Evolutionary conservation across 2,113 vertebrate genomes (phyloP), one percentile per base, ranked within the genome.

Genomic region (Paradoxurus hermaphroditus): DNA sequence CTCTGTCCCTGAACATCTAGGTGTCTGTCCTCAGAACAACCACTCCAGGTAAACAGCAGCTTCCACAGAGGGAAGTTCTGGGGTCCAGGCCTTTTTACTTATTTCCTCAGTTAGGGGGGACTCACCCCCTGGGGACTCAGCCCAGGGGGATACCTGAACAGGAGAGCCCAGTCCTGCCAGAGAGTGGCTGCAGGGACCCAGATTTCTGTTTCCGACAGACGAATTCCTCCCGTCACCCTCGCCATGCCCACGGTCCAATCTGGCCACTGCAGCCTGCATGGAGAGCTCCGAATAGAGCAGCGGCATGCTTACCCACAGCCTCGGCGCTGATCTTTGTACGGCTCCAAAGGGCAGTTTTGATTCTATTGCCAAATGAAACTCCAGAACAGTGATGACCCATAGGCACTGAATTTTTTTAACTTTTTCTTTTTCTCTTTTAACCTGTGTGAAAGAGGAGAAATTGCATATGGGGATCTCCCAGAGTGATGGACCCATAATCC

Each of bases 391-490:
- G 94, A 86, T 72, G 46, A 91, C 49, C 86, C 51, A 73, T 2
- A 41, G 41, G 19, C 79, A 90, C n/a, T 49, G 46, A 39, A 31
- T 73, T 72, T 86, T 88, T 88, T 18, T 18, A 68, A 81, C 29
- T 36, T 72, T 67, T 41, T 16, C 34, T 49, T 92, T 70, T 68
- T 67, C 51, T 44, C 41, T 91, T 87, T 87, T 96, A 86, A 94
- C 53, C 39, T 65, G 10, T 41, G 46, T 67, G n/a, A 87, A 87
- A 82, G 81, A 96, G 86, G 85, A 96, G 75, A 86, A 90, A 68
- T 90, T 92, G 12, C 1, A 1, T 36, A 36, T 15, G 3, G 25
- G 18, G 3, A 7, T 95, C 87, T 73, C 46, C 44, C 25, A 59
- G 77, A 29, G 46, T 79, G 81, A 73, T 39, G 87, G 68, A 92